These are phyloP conservation scores for Lepidostoma basale DNA, from an alignment of 1,140 invertebrate species.

Conservation along the genomic window DNA sequence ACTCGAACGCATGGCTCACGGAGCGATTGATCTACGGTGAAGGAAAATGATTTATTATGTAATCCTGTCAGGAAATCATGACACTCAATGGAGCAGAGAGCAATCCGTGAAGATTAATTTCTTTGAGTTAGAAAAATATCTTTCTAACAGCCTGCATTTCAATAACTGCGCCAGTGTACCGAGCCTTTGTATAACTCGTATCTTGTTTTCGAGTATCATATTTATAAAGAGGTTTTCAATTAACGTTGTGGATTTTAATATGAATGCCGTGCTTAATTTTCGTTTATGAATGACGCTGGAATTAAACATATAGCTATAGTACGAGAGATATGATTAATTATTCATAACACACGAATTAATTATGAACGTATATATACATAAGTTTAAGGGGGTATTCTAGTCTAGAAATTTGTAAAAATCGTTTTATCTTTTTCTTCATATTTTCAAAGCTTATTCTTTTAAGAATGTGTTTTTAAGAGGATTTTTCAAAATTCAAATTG, in stretches of 20 bases:
- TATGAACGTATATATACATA: too few species aligned
- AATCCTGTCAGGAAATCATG: conserved; percentile 19
- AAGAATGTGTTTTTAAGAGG: too few species aligned
- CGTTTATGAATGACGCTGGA: conserved; percentile 1
- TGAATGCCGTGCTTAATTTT: background rate
- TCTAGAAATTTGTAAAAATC: too few species aligned
- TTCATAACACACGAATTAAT: background rate
- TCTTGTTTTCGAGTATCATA: background rate
- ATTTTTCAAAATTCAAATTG: too few species aligned
- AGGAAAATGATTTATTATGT: conserved; percentile 35
- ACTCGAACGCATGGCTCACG: conserved; percentile 2
- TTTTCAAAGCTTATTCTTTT: too few species aligned
- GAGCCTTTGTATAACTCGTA: conserved; percentile 10
- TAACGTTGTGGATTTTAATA: conserved; percentile 13
- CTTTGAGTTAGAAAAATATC: conserved; percentile 4
- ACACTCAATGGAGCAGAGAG: conserved; percentile 28
- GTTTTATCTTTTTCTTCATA: too few species aligned
- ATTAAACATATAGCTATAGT: background rate
- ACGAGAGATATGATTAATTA: background rate
- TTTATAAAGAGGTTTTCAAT: conserved; percentile 22
- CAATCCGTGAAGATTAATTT: conserved; percentile 43
- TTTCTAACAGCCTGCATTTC: conserved; percentile 8
- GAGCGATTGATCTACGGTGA: conserved; percentile 39
- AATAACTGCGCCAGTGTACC: conserved; percentile 1
- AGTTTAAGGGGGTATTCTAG: too few species aligned